Evolutionary conservation across 2,888 invertebrate species (phyloP).

Genomic region (Drosophila robusta): DNA sequence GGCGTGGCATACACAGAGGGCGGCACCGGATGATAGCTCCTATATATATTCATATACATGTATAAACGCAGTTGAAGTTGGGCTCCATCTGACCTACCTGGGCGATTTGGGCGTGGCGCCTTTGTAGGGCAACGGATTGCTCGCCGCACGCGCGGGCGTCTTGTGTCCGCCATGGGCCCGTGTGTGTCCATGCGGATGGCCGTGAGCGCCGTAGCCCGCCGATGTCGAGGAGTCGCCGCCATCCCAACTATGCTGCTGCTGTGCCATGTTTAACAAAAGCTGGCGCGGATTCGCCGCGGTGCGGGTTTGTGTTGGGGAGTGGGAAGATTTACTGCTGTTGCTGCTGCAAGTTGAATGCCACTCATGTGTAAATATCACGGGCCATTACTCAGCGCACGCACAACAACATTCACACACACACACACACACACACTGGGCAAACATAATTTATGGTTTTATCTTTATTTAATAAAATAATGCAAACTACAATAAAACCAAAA

Average conservation of each 20-base stretch:
- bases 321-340: conserved; percentile 18
- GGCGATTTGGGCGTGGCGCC: conserved; percentile 82
- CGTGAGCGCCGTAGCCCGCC: conserved; percentile 31
- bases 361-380: conserved; percentile 77
- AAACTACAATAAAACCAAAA: conserved; percentile 45
- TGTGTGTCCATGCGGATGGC: conserved; percentile 40
- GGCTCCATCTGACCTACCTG: conserved; percentile 71
- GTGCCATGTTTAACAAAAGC: conserved; percentile 58
- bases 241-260: conserved; percentile 80
- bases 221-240: conserved; percentile 50
- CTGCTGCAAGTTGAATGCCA: conserved; percentile 63
- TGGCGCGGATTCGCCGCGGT: conserved; percentile 5
- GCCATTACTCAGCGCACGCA: conserved; percentile 64
- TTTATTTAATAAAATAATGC: conserved; percentile 80
- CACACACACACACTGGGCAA: conserved; percentile 43
- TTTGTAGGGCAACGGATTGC: conserved; percentile 81
- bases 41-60: not conserved
- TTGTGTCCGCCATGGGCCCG: conserved; percentile 54
- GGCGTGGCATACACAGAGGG: conserved; percentile 60
- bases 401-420: conserved; percentile 13
- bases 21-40: conserved; percentile 58
- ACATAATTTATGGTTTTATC: conserved; percentile 81
- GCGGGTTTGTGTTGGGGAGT: conserved; percentile 3
- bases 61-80: no score
- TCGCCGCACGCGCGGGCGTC: conserved; percentile 67